Evolutionary conservation across 2,888 invertebrate genomes (phyloP), one percentile per base, ranked within the genome.

Genomic region (Pollenia angustigena): DNA sequence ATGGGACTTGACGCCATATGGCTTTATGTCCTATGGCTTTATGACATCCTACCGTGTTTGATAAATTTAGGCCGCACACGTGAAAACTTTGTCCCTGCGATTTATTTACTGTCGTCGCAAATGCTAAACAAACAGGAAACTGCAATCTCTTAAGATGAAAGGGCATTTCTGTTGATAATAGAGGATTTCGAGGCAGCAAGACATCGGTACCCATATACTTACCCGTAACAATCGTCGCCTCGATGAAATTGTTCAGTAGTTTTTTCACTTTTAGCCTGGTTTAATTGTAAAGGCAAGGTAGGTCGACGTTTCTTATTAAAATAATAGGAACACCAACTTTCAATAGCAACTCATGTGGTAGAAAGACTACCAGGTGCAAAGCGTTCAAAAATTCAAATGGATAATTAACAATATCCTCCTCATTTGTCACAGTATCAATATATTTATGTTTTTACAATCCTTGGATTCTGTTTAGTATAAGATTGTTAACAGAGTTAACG

Each of bases 91-190:
- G 85, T 12, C 87, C 82, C 76, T 82, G 87, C n/a, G 80, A 44
- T 62, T 88, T 85, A 60, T 88, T 83, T n/a, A 88, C 83, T 14
- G 83, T 76, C 14, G 83, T 85, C 14, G 83, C 80, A 72, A 83
- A 85, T 40, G 74, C 87, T 2, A 84, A 50, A 9, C 87, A 66
- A 11, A 79, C 44, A 82, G 48, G 76, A 82, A 86, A 84, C 44
- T 82, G 85, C n/a, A 80, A 14, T 7, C 80, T 42, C 56, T 82
- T 85, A 60, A 85, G 85, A 8, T 58, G 48, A 48, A 85, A 76
- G n/a, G 87, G 85, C 42, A 76, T 23, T 12, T 85, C 81, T 12
- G 74, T 18, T 6, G 87, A 18, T 69, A 85, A 80, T 69, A 71
- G 4, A 9, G 14, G 40, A 60, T 42, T 60, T 16, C 62, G 44